These are phyloP conservation scores for Falco columbarius DNA, from an alignment of 2,797 vertebrate genomes.

Conservation along the genomic window DNA sequence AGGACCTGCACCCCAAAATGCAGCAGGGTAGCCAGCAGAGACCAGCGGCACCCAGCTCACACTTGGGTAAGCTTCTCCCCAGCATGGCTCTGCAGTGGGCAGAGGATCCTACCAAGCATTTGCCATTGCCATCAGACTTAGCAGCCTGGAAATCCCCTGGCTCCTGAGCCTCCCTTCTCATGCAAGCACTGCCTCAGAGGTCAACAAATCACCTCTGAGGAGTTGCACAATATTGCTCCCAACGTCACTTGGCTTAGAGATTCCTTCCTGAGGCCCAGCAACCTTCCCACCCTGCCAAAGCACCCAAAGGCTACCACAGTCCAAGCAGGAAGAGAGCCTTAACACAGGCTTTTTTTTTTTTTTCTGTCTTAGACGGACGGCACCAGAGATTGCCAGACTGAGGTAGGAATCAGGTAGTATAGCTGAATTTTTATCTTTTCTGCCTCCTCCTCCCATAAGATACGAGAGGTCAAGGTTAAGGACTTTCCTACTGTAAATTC, in stretches of 20 bases:
- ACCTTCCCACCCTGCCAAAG: not conserved
- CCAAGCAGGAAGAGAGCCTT: not conserved
- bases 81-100: accelerated
- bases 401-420: not conserved
- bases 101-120: not conserved
- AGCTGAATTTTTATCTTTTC: not conserved
- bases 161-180: not conserved
- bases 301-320: not conserved
- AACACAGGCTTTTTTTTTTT: not conserved
- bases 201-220: not conserved
- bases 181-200: not conserved
- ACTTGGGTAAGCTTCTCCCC: not conserved
- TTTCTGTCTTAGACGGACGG: not conserved
- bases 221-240: not conserved
- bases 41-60: not conserved
- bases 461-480: not conserved
- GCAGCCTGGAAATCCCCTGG: not conserved
- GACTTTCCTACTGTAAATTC: not conserved
- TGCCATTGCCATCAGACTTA: not conserved
- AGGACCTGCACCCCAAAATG: not conserved
- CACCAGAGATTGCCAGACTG: not conserved
- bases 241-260: not conserved
- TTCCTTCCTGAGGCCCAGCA: not conserved
- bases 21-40: not conserved
- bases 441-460: not conserved